phyloP scores from a whole-genome alignment of 2,797 vertebrate genomes.

The Melanotaenia pygmaea region DNA sequence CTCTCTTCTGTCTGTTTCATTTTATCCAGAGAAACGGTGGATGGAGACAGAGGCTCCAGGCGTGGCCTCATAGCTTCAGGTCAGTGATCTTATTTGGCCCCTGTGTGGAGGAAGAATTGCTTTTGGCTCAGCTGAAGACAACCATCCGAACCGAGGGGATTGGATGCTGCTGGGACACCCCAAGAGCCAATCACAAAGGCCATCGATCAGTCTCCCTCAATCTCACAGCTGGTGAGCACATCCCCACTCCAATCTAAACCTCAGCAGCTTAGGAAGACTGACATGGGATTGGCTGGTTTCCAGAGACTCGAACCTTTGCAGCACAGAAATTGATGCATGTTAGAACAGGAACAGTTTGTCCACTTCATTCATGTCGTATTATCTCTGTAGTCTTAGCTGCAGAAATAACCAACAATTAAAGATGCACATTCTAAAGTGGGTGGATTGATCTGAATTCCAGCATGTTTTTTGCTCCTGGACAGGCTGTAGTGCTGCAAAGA shows the following conservation, averaged over 20 bases:
- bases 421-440: not conserved
- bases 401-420: conserved; percentile 25
- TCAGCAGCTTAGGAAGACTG: conserved; percentile 85
- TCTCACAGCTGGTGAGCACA: conserved; percentile 91
- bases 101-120: conserved; percentile 84
- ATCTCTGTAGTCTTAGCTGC: not conserved
- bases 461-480: not conserved
- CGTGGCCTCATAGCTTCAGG: conserved; percentile 84
- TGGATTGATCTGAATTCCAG: not conserved
- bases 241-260: conserved; percentile 88
- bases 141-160: conserved; percentile 80
- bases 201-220: conserved; percentile 91
- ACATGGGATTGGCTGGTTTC: conserved; percentile 86
- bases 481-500: not conserved
- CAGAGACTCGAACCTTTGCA: conserved; percentile 81
- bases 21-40: conserved; percentile 32
- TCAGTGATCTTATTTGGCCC: conserved; percentile 88
- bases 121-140: conserved; percentile 85
- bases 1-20: conserved; percentile 13
- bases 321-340: conserved; percentile 43
- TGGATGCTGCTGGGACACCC: conserved; percentile 86
- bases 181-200: conserved; percentile 87
- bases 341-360: conserved; percentile 20
- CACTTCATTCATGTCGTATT: conserved; percentile 14
- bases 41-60: conserved; percentile 53